Percentiles rank a stretch among this genome's conserved stretches.
Evolutionary conservation across 2,797 vertebrate species (phyloP).

Genomic region (Muraenolepis orangiensis): DNA sequence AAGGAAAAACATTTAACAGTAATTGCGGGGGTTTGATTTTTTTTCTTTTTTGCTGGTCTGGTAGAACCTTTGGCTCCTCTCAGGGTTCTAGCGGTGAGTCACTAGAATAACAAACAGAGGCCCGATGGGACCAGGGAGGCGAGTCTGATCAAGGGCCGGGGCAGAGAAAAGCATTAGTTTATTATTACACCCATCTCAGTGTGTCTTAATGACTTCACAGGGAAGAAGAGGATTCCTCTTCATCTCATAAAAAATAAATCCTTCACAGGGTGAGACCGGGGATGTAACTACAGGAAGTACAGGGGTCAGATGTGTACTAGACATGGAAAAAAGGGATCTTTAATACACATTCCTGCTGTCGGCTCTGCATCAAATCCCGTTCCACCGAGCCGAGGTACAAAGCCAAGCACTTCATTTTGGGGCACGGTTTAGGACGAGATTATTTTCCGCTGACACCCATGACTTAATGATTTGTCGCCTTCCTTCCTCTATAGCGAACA

Average conservation of each 20-base stretch:
- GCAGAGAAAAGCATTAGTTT: conserved; percentile 39
- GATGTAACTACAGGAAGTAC: conserved; percentile 5
- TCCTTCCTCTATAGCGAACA: conserved; percentile 31
- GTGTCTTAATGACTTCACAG: conserved; percentile 36
- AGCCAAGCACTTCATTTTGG: conserved; percentile 23
- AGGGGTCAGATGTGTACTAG: conserved; percentile 16
- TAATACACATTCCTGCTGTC: conserved; percentile 21
- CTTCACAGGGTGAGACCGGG: conserved; percentile 25
- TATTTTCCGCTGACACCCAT: conserved; percentile 10
- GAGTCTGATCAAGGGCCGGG: conserved; percentile 58
- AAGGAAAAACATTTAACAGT: conserved; percentile 30
- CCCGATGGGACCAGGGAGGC: conserved; percentile 41
- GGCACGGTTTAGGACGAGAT: conserved; percentile 30
- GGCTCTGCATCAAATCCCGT: conserved; percentile 13
- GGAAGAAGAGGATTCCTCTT: conserved; percentile 38
- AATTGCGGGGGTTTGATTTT: conserved; percentile 25
- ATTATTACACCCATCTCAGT: conserved; percentile 38
- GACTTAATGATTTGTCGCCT: conserved; percentile 32
- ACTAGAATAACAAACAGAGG: conserved; percentile 39
- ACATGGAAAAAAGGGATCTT: conserved; percentile 21
- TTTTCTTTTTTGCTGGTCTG: conserved; percentile 8
- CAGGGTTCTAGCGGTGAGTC: conserved; percentile 40
- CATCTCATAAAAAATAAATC: conserved; percentile 39
- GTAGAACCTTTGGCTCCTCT: conserved; percentile 16
- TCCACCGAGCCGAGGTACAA: conserved; percentile 13